phyloP scores from a whole-genome alignment of 2,797 vertebrate species.

The Pipistrellus kuhlii region DNA sequence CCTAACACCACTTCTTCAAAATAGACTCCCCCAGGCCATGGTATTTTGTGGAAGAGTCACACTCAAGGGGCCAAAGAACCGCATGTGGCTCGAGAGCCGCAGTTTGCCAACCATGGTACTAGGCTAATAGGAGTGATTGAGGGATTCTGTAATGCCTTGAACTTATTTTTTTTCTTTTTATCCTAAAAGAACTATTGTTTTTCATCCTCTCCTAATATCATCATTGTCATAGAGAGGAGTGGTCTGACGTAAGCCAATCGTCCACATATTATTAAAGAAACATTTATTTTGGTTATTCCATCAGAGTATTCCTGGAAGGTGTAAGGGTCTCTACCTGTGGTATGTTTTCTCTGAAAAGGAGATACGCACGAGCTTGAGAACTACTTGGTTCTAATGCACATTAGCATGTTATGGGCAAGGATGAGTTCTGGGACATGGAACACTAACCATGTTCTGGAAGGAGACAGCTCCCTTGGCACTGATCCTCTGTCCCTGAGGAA shows the following conservation, averaged over 20 bases:
- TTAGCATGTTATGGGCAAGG: background rate
- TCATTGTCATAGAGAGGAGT: background rate
- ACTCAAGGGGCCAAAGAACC: too few relatives aligned
- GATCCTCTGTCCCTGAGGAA: background rate
- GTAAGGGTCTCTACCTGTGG: background rate
- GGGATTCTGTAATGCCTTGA: background rate
- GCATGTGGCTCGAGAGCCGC: too few relatives aligned
- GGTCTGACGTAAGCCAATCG: background rate
- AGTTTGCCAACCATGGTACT: too few relatives aligned
- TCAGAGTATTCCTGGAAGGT: background rate
- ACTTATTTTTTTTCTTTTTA: background rate
- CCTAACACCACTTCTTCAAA: too few relatives aligned
- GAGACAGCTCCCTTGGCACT: fast-evolving
- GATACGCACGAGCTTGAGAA: background rate
- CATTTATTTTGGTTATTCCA: background rate
- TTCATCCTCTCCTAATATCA: background rate
- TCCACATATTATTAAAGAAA: background rate
- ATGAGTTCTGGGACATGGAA: background rate
- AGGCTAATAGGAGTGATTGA: background rate
- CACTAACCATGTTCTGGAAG: background rate
- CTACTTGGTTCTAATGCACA: background rate
- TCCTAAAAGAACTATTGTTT: background rate
- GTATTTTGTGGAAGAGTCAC: too few relatives aligned
- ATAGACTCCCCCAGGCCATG: too few relatives aligned
- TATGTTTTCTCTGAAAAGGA: background rate